Percentiles rank a stretch among this genome's conserved stretches.
These are phyloP conservation scores for Euplagia quadripunctaria DNA, from an alignment of 2,888 invertebrate species.

Conservation along the genomic window DNA sequence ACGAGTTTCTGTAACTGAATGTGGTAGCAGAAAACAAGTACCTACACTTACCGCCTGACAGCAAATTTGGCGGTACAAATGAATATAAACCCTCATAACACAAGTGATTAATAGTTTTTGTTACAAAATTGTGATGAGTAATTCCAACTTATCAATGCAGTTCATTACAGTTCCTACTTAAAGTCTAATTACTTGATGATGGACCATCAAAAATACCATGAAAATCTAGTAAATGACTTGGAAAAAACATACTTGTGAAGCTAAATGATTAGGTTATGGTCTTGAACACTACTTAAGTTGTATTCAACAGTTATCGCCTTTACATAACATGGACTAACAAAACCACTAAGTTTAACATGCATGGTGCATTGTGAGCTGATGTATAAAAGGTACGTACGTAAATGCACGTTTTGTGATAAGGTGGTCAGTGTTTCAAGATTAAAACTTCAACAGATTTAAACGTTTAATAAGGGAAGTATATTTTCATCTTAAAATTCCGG, in stretches of 20 bases:
- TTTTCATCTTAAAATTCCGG: background rate
- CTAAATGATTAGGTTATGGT: constrained; percentile 6
- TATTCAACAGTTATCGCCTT: background rate
- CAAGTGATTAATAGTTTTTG: background rate
- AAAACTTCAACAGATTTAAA: background rate
- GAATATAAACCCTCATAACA: background rate
- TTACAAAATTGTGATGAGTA: background rate
- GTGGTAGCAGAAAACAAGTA: background rate
- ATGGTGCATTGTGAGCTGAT: background rate
- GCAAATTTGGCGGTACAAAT: background rate
- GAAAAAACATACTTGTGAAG: background rate
- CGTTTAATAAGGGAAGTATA: background rate
- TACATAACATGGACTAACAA: background rate
- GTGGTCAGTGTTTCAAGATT: background rate
- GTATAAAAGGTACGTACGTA: too few relatives aligned
- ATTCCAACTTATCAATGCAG: background rate
- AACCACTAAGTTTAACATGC: background rate
- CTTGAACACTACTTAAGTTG: background rate
- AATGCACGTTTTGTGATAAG: background rate
- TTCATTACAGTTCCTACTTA: background rate
- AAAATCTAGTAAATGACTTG: background rate
- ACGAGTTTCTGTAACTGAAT: background rate
- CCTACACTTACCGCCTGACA: background rate
- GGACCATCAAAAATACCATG: background rate
- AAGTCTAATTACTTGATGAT: background rate